Evolutionary conservation across 2,888 invertebrate species (phyloP), one percentile per base, ranked within the genome.

Genomic region (Troilus luridus): DNA sequence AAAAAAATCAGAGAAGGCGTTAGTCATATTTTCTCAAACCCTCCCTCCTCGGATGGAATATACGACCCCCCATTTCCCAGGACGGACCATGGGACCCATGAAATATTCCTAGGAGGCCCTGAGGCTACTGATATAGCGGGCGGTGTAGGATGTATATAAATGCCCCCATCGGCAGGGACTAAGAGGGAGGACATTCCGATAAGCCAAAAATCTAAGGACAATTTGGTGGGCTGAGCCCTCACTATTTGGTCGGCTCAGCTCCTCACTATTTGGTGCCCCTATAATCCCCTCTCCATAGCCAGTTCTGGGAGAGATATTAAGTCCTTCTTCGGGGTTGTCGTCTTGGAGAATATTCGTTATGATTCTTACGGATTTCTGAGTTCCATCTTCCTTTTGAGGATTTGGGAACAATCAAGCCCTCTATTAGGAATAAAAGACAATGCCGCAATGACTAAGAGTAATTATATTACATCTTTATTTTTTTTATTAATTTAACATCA

Each of bases 51-150:
- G 27, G 27, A 0, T 27, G 17, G 27, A 24, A 77, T 19, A 77
- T 77, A 41, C 19, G 72, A 7, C 41, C 8, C 7, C 9, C 72
- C 72, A 77, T 77, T 77, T 77, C 72, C 27, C 12, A 77, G 19
- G 6, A 27, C 27, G 17, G 72, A 14, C 10, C 1, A 7, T 17
- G 41, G n/a, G 27, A 77, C 41, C 72, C 72, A 77, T 77, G 72
- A 77, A 77, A 77, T 77, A 77, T 77, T 77, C 72, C 85, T n/a
- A 21, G 85, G 85, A 85, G 85, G 85, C n/a, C 85, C 85, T 3
- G 41, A 3, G 54, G 56, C n/a, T 85, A 58, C 56, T 85, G 85
- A 85, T 85, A 85, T n/a, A 41, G 72, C 72, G 19, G 72, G 72
- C 17, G 72, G 72, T 27, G 72, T 19, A 77, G 7, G 72, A 77